Evolutionary conservation across 2,888 invertebrate species (phyloP), one percentile per base, ranked within the genome.

Genomic region (Notodonta ziczac): DNA sequence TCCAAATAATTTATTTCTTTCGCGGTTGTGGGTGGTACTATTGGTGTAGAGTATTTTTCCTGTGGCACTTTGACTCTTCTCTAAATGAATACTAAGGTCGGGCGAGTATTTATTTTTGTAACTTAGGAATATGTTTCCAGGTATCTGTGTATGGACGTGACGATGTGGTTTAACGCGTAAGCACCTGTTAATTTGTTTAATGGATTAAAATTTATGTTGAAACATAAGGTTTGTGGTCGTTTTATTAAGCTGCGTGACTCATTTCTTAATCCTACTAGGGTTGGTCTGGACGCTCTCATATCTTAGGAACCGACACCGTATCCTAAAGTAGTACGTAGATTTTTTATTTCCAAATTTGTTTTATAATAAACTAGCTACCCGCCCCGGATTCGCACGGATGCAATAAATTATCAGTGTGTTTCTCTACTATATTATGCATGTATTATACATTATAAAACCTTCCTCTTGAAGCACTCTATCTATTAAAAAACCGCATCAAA

Each of bases 161-260:
- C 72, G 61, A 69, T 59, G 67, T 80, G 81, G 80, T 84, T 82
- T 81, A 76, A 80, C 76, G 78, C 74, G 78, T 83, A 85, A 83
- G 85, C 85, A 88, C 85, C 86, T 90, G 90, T 90, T 91, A 87
- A 86, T 85, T 88, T 89, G 86, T 91, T 88, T 92, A 91, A 86
- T 88, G 87, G 88, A 88, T 91, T 54, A 88, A 93, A 91, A 87
- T 82, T 82, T 87, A 90, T 87, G 90, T 91, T 90, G 87, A 88
- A 88, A 87, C 78, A 77, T 72, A 67, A n/a, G 62, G 63, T 24
- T 24, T 24, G 24, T 50, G 57, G 58, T 50, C 13, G 67, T 74
- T 69, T 61, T 62, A 58, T 61, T 65, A 60, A 56, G 58, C 67
- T 67, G 61, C 16, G 4, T 6, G 2, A 35, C 14, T n/a, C 5